Percentiles rank a stretch among this genome's conserved stretches.
These are phyloP conservation scores for Harpegnathos saltator DNA, from an alignment of 1,140 invertebrate genomes.

Conservation along the genomic window DNA sequence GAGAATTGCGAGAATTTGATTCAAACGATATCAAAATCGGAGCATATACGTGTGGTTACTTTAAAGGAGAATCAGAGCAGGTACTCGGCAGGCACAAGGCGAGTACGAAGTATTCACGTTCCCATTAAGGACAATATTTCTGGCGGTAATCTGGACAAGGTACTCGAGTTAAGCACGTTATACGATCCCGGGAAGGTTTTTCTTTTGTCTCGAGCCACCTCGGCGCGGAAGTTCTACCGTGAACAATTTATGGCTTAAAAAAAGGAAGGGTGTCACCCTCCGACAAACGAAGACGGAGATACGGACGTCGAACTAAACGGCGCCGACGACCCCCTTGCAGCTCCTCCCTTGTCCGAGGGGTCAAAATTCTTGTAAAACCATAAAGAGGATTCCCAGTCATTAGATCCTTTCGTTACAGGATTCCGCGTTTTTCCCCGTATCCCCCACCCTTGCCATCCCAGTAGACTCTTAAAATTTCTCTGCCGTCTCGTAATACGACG, in stretches of 20 bases:
- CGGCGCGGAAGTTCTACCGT: constrained; percentile 73
- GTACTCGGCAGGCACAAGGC: background rate
- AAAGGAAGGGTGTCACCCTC: constrained; percentile 70
- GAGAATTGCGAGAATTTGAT: background rate
- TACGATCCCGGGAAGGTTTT: constrained; percentile 78
- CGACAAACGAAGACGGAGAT: constrained; percentile 72
- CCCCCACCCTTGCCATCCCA: constrained; percentile 21
- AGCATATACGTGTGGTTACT: background rate
- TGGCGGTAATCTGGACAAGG: constrained; percentile 79
- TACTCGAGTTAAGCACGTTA: constrained; percentile 85
- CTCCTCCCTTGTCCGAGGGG: constrained; percentile 74
- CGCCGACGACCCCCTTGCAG: constrained; percentile 59
- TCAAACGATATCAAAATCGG: background rate
- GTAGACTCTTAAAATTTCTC: constrained; percentile 48
- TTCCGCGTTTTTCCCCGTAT: constrained; percentile 52
- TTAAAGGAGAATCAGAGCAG: constrained; percentile 1
- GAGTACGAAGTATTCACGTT: constrained; percentile 55
- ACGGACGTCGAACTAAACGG: constrained; percentile 77
- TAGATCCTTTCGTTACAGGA: constrained; percentile 82
- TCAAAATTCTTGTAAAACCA: constrained; percentile 85
- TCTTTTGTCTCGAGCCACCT: constrained; percentile 84
- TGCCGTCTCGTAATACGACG: constrained; percentile 42
- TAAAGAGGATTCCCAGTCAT: constrained; percentile 86
- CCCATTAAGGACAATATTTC: constrained; percentile 80
- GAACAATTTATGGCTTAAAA: constrained; percentile 83